Evolutionary conservation across 2,888 invertebrate genomes (phyloP).

Genomic region (Caenorhabditis becei): DNA sequence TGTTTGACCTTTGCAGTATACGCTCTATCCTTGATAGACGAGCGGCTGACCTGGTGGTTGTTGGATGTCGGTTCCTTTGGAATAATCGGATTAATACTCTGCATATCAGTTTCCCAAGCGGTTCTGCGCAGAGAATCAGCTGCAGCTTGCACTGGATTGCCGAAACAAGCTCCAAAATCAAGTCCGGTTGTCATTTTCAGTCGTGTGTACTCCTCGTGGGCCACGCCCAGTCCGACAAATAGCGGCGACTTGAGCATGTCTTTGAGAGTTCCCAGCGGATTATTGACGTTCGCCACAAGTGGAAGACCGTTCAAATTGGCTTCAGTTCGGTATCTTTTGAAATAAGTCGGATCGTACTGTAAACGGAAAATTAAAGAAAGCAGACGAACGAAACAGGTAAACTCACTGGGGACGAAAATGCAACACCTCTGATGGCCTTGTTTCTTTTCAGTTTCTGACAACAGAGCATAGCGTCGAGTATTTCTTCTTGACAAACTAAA

Average conservation of each 20-base stretch:
- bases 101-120: no score
- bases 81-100: no score
- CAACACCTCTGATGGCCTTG: constrained; percentile 41
- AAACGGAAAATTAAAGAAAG: constrained; percentile 24
- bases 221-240: constrained; percentile 8
- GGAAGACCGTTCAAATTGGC: not conserved
- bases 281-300: constrained; percentile 19
- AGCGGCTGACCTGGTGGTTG: no score
- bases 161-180: no score
- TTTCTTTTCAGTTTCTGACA: constrained; percentile 23
- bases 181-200: not conserved
- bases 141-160: no score
- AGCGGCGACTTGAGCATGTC: not conserved
- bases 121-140: no score
- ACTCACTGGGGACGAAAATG: constrained; percentile 26
- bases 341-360: constrained; percentile 45
- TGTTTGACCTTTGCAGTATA: not conserved
- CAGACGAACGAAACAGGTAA: not conserved
- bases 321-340: constrained; percentile 23
- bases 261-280: constrained; percentile 28
- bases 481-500: not conserved
- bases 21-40: not conserved
- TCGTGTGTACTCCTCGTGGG: not conserved
- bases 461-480: constrained; percentile 30
- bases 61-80: not conserved